Conservation (phyloP, 1,140 invertebrate species). For the Acromyrmex echinatior region DNA sequence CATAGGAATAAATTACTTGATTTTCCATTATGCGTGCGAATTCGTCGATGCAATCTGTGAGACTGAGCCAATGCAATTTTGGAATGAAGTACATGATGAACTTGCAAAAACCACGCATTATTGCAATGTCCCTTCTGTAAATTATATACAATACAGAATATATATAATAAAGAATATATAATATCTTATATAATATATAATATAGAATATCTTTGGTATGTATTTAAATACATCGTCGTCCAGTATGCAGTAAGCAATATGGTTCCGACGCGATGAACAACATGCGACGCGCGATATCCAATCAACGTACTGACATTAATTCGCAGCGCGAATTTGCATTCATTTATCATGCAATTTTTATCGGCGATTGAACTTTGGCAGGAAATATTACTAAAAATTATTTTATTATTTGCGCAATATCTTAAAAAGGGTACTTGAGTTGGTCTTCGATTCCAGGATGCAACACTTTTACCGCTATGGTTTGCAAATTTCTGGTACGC, state of each 20-base stretch:
- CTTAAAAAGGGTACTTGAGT: slow-evolving; percentile 74
- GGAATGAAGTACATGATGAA: slow-evolving; percentile 81
- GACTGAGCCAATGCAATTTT: slow-evolving; percentile 85
- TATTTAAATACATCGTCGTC: too few relatives aligned
- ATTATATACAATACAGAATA: background rate
- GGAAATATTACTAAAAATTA: slow-evolving; percentile 20
- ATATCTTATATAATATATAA: too few relatives aligned
- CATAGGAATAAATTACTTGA: slow-evolving; percentile 81
- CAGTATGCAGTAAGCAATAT: too few relatives aligned
- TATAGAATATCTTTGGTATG: too few relatives aligned
- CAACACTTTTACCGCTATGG: slow-evolving; percentile 85
- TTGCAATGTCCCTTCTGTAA: slow-evolving; percentile 82
- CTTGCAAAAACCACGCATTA: slow-evolving; percentile 82
- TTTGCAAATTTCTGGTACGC: slow-evolving; percentile 69
- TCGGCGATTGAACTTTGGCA: background rate
- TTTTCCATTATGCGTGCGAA: slow-evolving; percentile 86
- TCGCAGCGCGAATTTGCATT: too few relatives aligned
- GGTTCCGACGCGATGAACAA: too few relatives aligned
- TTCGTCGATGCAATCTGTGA: slow-evolving; percentile 86
- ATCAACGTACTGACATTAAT: too few relatives aligned
- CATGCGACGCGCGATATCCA: too few relatives aligned
- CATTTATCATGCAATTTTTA: background rate
- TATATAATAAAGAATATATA: too few relatives aligned
- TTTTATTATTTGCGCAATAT: slow-evolving; percentile 42
- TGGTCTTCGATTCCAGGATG: slow-evolving; percentile 84